Evolutionary conservation across 2,888 invertebrate species (phyloP).

Genomic region (Lissonota sp.): DNA sequence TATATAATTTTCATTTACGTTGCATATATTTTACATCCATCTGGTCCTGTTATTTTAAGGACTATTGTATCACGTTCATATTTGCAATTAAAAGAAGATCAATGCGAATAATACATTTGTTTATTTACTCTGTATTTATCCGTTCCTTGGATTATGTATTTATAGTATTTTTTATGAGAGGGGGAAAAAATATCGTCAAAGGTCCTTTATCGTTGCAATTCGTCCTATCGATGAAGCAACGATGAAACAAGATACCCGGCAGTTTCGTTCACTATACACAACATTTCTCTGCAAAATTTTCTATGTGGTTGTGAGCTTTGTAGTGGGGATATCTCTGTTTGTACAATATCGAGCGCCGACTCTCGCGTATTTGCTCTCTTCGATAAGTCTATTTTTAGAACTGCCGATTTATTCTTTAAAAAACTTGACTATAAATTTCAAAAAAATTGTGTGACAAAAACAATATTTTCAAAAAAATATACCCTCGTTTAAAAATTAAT

Average conservation of each 20-base stretch:
- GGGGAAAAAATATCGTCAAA: conserved; percentile 10
- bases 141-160: too few species aligned
- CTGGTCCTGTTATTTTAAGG: too few species aligned
- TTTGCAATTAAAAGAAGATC: too few species aligned
- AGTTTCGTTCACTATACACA: conserved; percentile 28
- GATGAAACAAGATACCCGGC: conserved; percentile 51
- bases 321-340: conserved; percentile 32
- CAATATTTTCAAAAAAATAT: too few species aligned
- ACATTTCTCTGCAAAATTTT: conserved; percentile 32
- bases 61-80: too few species aligned
- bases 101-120: too few species aligned
- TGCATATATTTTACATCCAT: too few species aligned
- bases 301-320: conserved; percentile 24
- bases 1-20: too few species aligned
- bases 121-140: too few species aligned
- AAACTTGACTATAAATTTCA: too few species aligned
- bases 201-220: not conserved
- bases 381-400: conserved; percentile 53
- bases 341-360: conserved; percentile 7
- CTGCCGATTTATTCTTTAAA: conserved; percentile 11
- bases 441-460: too few species aligned
- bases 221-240: conserved; percentile 22
- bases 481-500: too few species aligned
- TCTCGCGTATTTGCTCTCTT: conserved; percentile 38
- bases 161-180: not conserved